Percentiles rank a stretch among this genome's conserved stretches.
phyloP scores from a whole-genome alignment of 2,888 invertebrate species.

The Dromius quadrimaculatus region DNA sequence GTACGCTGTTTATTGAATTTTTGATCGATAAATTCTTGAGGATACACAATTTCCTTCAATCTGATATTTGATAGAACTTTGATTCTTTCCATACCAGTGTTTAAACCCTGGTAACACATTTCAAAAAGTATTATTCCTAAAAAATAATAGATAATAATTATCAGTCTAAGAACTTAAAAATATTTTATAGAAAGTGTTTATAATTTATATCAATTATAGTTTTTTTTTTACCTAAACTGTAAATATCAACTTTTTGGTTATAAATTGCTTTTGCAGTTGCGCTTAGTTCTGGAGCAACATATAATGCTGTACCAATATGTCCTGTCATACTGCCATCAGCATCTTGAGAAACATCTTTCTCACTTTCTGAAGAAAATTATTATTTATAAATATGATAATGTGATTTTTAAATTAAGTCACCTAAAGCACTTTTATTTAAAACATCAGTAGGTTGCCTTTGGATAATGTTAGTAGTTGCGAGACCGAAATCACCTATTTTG shows the following conservation, averaged over 20 bases:
- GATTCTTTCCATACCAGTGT: conserved; percentile 91
- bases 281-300: conserved; percentile 93
- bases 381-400: background rate
- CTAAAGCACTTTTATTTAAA: conserved; percentile 58
- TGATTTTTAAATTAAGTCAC: conserved; percentile 49
- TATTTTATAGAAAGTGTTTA: background rate
- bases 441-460: conserved; percentile 58
- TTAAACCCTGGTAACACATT: conserved; percentile 90
- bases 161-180: background rate
- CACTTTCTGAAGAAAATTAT: conserved; percentile 56
- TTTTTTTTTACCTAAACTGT: conserved; percentile 76
- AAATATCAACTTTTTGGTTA: conserved; percentile 86
- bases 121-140: conserved; percentile 94
- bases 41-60: conserved; percentile 77
- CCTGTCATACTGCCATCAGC: conserved; percentile 74
- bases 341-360: conserved; percentile 62
- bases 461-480: conserved; percentile 85
- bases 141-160: conserved; percentile 69
- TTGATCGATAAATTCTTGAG: conserved; percentile 73
- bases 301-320: conserved; percentile 93
- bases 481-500: conserved; percentile 98
- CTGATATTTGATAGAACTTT: conserved; percentile 81
- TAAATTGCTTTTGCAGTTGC: conserved; percentile 79
- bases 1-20: conserved; percentile 72
- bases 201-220: background rate